Evolutionary conservation across 2,797 vertebrate species (phyloP), one percentile per base, ranked within the genome.

Genomic region (Poecilia velifera): DNA sequence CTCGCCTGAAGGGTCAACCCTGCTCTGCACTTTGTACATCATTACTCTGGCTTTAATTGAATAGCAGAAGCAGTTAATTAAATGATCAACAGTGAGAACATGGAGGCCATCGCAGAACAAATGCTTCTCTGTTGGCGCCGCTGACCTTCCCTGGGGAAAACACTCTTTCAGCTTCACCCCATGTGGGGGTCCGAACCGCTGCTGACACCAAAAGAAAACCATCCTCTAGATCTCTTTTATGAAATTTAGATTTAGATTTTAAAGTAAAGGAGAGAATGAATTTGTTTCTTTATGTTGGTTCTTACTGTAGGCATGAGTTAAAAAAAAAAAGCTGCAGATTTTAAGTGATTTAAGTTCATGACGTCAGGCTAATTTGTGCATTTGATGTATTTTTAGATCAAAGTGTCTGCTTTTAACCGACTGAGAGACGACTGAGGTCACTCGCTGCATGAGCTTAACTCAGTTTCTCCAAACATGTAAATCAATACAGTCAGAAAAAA

Each of bases 11-110:
- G 90, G 91, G 83, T 90, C 86, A 90, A 31, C 16, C 53, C 82
- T 43, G 80, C 78, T 84, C 72, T 80, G 55, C 76, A 64, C 84
- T 83, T 83, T 84, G 76, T 85, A 78, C 88, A 79, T 81, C 80
- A 84, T 90, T 90, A 82, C 74, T 55, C 79, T 88, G 47, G 47
- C 77, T 89, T 91, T 93, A 92, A 94, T 88, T 92, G 89, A 93
- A 91, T 87, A 87, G 78, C 83, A 87, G 86, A 87, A 88, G 79
- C 77, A 81, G 88, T 91, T 94, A 93, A 94, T 95, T 92, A 94
- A 90, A 90, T 72, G 89, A 95, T 93, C 90, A 93, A 83, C 16
- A 71, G 18, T 1, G 79, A 57, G 85, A 88, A 86, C 82, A 83
- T 71, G 73, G 78, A 78, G 76, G 88, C 82, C 64, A 90, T 91